Conservation (phyloP, 2,797 vertebrate genomes). For the Enteromius afrohamiltoni region DNA sequence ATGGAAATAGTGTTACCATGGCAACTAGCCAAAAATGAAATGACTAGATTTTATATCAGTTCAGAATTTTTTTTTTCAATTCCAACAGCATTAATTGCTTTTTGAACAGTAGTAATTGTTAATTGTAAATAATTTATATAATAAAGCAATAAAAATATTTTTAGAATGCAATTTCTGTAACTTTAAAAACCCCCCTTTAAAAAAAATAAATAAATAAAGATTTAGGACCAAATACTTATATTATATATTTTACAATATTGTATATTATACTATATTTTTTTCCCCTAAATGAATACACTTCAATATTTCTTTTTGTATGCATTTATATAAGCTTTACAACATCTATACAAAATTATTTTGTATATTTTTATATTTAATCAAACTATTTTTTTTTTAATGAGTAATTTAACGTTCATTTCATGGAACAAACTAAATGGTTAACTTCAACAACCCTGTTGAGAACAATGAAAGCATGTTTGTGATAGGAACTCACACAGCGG, state of each 20-base stretch:
- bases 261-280: no score
- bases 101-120: no score
- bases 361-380: no score
- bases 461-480: not conserved
- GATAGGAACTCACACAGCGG: slow-evolving; percentile 85
- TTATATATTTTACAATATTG: no score
- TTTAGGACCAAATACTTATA: no score
- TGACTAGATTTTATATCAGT: not conserved
- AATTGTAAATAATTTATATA: not conserved
- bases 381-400: no score
- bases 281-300: no score
- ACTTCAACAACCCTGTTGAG: not conserved
- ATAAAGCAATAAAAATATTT: not conserved
- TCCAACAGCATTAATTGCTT: not conserved
- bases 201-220: no score
- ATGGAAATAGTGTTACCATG: not conserved
- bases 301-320: not conserved
- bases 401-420: not conserved
- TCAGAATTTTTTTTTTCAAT: not conserved
- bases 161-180: not conserved
- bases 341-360: not conserved
- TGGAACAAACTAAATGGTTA: not conserved
- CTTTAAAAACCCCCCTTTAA: not conserved
- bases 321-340: not conserved
- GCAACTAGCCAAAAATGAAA: not conserved